These are phyloP conservation scores for Neocrepidodera transversa DNA, from an alignment of 2,888 invertebrate species.

Conservation along the genomic window DNA sequence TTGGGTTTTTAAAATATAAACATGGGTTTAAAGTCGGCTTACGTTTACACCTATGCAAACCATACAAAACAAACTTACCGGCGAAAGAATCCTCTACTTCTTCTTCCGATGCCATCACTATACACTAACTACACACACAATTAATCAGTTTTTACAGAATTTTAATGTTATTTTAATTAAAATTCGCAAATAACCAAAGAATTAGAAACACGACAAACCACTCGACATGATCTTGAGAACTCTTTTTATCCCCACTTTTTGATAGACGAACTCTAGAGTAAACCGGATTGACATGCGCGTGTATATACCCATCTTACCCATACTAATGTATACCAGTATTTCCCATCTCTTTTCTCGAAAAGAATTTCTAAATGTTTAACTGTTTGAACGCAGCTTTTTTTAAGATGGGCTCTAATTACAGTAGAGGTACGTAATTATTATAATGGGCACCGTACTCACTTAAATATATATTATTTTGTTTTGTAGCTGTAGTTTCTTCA, in stretches of 20 bases:
- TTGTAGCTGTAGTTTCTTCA: too few species aligned
- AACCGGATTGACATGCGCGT: constrained; percentile 14
- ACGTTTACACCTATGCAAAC: constrained; percentile 51
- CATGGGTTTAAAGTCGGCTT: constrained; percentile 53
- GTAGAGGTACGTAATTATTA: too few species aligned
- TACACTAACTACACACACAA: constrained; percentile 30
- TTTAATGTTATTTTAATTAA: constrained; percentile 17
- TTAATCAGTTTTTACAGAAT: background rate
- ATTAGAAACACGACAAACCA: constrained; percentile 18
- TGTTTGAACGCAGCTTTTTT: background rate
- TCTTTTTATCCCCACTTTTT: constrained; percentile 23
- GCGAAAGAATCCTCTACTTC: constrained; percentile 87
- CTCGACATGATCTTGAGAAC: constrained; percentile 14
- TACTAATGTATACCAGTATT: background rate
- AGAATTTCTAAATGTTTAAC: constrained; percentile 5
- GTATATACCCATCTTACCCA: background rate
- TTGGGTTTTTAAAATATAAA: constrained; percentile 31
- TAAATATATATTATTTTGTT: too few species aligned
- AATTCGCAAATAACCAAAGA: constrained; percentile 19
- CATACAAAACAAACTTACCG: constrained; percentile 70
- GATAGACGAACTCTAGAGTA: constrained; percentile 20
- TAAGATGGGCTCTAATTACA: too few species aligned
- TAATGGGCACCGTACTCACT: too few species aligned
- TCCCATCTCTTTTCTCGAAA: constrained; percentile 5
- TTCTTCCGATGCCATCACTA: constrained; percentile 83